Percentiles rank a stretch among this genome's conserved stretches.
Evolutionary conservation across 1,140 invertebrate genomes (phyloP).

Genomic region (Habropoda laboriosa): DNA sequence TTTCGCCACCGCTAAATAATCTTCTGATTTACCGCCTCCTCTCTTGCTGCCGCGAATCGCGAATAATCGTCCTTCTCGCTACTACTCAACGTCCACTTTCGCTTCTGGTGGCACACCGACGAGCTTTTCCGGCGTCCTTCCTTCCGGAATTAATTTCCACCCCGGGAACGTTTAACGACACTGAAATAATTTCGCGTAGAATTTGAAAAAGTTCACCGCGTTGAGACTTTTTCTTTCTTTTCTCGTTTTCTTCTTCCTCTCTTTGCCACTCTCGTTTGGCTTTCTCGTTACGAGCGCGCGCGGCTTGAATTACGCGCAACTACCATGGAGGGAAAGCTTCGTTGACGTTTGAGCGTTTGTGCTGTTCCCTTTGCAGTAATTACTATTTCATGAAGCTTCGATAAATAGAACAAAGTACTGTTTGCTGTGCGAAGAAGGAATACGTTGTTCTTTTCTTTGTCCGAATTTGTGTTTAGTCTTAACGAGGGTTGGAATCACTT

Average conservation of each 20-base stretch:
- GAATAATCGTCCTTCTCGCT: constrained; percentile 33
- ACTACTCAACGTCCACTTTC: constrained; percentile 7
- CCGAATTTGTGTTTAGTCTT: too few relatives aligned
- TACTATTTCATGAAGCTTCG: too few relatives aligned
- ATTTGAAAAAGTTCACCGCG: not conserved
- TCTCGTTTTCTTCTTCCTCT: too few relatives aligned
- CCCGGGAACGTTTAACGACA: constrained; percentile 14
- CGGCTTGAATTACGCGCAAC: not conserved
- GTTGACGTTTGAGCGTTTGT: too few relatives aligned
- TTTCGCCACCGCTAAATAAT: constrained; percentile 38
- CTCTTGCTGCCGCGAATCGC: constrained; percentile 13
- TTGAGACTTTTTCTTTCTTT: not conserved
- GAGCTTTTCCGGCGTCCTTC: not conserved
- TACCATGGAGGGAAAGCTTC: not conserved
- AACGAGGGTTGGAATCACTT: too few relatives aligned
- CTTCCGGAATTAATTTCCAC: constrained; percentile 21
- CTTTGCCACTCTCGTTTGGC: too few relatives aligned
- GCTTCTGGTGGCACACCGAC: not conserved
- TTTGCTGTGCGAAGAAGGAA: too few relatives aligned
- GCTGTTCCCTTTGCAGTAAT: too few relatives aligned
- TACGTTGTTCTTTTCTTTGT: too few relatives aligned
- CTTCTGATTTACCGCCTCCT: constrained; percentile 38
- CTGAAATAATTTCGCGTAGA: constrained; percentile 2
- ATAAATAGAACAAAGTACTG: too few relatives aligned
- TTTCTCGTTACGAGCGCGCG: not conserved